phyloP scores from a whole-genome alignment of 1,140 invertebrate species.

The Linepithema humile region DNA sequence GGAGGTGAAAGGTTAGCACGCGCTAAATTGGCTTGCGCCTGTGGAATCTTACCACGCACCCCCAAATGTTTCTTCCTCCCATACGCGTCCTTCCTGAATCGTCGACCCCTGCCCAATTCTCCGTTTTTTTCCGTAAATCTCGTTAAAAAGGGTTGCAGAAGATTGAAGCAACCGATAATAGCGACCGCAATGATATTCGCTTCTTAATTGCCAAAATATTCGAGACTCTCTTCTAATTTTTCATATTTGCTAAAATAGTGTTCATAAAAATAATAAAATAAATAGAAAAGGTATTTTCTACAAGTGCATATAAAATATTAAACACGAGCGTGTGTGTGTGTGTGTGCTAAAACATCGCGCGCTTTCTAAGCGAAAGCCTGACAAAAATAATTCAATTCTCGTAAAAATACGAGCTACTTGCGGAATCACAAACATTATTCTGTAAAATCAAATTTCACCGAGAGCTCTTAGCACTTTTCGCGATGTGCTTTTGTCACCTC shows the following conservation, averaged over 20 bases:
- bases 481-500: conserved; percentile 17
- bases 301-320: no score
- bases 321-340: no score
- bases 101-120: neutral
- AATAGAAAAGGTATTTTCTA: no score
- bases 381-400: neutral
- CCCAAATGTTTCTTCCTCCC: neutral
- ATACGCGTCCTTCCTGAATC: conserved; percentile 14
- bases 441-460: conserved; percentile 18
- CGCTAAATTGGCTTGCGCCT: conserved; percentile 79
- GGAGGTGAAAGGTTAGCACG: conserved; percentile 27
- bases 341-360: neutral
- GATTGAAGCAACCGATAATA: neutral
- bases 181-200: neutral
- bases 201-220: neutral
- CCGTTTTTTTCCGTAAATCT: conserved; percentile 65
- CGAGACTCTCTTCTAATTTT: neutral
- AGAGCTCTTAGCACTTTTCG: neutral
- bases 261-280: no score
- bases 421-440: neutral
- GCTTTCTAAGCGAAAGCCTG: neutral
- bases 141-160: conserved; percentile 32
- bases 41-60: conserved; percentile 72
- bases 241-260: neutral
- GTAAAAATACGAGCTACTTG: neutral